These are phyloP conservation scores for Lysiphlebus fabarum DNA, from an alignment of 1,140 invertebrate genomes.

Conservation along the genomic window DNA sequence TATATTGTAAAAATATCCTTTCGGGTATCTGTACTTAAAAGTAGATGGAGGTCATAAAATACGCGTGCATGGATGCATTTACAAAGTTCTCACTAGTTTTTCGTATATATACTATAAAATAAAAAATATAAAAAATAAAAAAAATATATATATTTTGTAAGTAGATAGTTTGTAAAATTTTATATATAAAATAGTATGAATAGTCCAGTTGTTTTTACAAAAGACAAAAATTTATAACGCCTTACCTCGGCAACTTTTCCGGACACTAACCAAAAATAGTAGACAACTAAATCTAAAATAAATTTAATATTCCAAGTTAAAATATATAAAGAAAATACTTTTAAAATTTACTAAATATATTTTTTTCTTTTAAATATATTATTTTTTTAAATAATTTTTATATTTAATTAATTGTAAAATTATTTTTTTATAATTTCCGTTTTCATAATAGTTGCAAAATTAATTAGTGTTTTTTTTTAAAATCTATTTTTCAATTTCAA, in stretches of 20 bases:
- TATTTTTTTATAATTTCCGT: slow-evolving; percentile 6
- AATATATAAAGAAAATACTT: too few relatives aligned
- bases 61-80: slow-evolving; percentile 43
- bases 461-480: too few relatives aligned
- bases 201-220: slow-evolving; percentile 37
- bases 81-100: slow-evolving; percentile 26
- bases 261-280: slow-evolving; percentile 1
- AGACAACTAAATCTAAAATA: too few relatives aligned
- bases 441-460: too few relatives aligned
- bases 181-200: too few relatives aligned
- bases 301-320: too few relatives aligned
- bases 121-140: background rate
- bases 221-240: slow-evolving; percentile 38
- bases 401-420: too few relatives aligned
- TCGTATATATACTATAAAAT: slow-evolving; percentile 1
- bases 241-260: slow-evolving; percentile 16
- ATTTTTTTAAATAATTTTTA: too few relatives aligned
- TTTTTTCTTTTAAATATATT: too few relatives aligned
- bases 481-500: too few relatives aligned
- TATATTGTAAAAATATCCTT: slow-evolving; percentile 35
- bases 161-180: too few relatives aligned
- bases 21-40: slow-evolving; percentile 5
- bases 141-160: background rate
- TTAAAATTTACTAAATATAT: too few relatives aligned
- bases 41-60: slow-evolving; percentile 38